Base-by-base conservation (phyloP, 2,113 vertebrate genomes). In the Caretta caretta region DNA sequence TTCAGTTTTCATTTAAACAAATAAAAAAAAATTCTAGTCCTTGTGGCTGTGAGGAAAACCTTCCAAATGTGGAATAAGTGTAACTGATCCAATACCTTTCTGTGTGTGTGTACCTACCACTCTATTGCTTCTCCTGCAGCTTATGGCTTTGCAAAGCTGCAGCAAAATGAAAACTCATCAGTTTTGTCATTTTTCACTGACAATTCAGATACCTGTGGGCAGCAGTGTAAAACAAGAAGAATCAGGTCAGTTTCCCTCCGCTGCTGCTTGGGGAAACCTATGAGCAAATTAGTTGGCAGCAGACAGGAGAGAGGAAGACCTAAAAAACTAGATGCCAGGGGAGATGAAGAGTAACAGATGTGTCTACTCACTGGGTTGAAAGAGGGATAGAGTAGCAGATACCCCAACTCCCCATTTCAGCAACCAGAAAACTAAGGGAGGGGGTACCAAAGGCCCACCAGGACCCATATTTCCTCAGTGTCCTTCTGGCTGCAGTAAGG, bases 201-300 rank as follows among this genome's bases (percentile, higher is more conserved):
- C 56, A 92, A 79, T 5, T 49, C 84, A 59, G 42, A 94, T 20
- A 89, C 54, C 56, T 62, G 35, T 62, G 29, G 80, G 38, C 35
- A 87, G 35, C 82, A 93, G 22, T 69, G 20, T 93, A 91, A 96
- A 95, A 4, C 19, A 72, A 69, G 14, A 69, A 72, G 17, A 84
- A 16, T 80, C 7, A 48, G 11, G 29, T 78, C 46, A 72, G 29
- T 48, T 86, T 94, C 75, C 83, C 57, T 83, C 25, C 76, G 27
- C 17, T 89, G 29, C 42, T 83, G 27, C 50, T 94, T 76, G 89
- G 54, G 54, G 42, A 93, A 94, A 65, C 10, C 17, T 3, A 54
- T 9, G 86, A 9, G 35, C 25, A 91, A 7, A 82, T n/a, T 35
- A 27, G 51, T 42, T 54, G 2, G 11, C 19, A 5, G 11, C 19